Conservation (phyloP, 2,797 vertebrate genomes). For the Phoeniculus purpureus region DNA sequence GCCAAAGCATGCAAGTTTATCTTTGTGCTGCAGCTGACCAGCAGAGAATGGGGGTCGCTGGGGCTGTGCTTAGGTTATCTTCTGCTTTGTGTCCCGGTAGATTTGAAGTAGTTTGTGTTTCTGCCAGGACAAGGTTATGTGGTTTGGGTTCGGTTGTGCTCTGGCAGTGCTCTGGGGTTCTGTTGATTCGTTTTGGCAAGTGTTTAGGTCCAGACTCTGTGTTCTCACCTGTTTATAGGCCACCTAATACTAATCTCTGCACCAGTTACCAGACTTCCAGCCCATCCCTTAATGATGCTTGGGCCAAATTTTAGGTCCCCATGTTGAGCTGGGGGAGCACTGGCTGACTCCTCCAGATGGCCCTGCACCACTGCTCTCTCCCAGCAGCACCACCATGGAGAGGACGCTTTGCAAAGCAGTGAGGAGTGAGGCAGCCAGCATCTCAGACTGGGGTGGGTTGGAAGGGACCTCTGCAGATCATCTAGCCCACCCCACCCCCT, state of each 20-base stretch:
- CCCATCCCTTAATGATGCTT: not conserved
- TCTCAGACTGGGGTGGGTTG: too few species aligned
- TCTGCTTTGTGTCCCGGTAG: not conserved
- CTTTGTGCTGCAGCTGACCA: not conserved
- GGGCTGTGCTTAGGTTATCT: not conserved
- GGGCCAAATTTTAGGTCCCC: not conserved
- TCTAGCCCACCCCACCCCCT: too few species aligned
- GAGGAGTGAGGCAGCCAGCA: not conserved
- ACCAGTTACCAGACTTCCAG: not conserved
- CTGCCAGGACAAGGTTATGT: not conserved
- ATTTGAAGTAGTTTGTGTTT: not conserved
- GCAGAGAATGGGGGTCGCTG: not conserved
- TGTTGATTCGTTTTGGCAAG: not conserved
- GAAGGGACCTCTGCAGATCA: too few species aligned
- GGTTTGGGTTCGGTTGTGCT: not conserved
- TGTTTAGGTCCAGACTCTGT: not conserved
- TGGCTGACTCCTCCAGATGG: not conserved
- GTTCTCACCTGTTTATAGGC: not conserved
- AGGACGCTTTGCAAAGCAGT: not conserved
- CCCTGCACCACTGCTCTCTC: not conserved
- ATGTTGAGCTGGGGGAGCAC: not conserved
- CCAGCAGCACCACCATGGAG: not conserved
- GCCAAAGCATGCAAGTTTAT: not conserved
- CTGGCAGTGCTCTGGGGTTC: too few species aligned
- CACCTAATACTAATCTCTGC: not conserved